Evolutionary conservation across 2,888 invertebrate species (phyloP), one percentile per base, ranked within the genome.

Genomic region (Gonocerus acuteangulatus): DNA sequence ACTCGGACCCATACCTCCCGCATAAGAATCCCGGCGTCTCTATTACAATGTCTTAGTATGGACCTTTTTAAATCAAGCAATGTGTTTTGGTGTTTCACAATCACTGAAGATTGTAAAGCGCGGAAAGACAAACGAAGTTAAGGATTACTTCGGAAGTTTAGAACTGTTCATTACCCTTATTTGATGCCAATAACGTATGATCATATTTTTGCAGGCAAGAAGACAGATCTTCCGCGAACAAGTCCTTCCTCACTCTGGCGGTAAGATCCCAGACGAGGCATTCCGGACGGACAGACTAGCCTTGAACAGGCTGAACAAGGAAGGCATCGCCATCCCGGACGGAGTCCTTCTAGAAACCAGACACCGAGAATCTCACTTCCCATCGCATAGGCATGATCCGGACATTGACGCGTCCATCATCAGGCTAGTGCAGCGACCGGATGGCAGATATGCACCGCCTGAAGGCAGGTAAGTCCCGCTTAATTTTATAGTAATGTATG

Each of bases 201-300:
- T 27, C 4, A 27, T 27, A 27, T 6, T 9, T 27, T 72, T 72
- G 4, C 69, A 76, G 77, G 73, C 78, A 74, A 83, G 82, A 71
- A 75, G 82, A 32, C 82, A 83, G 73, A 77, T 83, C 66, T 83
- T 79, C 72, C 77, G 83, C 16, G 83, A 83, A 68, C 79, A 82
- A 70, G 77, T 83, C 16, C 69, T 81, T 48, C 83, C 83, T 7
- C 78, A 78, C 67, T 74, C 77, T 34, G 83, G 83, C 36, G 83
- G 83, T 1, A 81, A 81, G 71, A 82, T 83, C 66, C 83, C 83
- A 0, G 82, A 82, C 62, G 79, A 80, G 44, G 82, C 83, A 6
- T 83, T 83, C 67, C 75, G 77, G 65, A 76, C 79, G 0, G 81
- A 82, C 71, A 77, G 83, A 11, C 71, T 83, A 48, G 77, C 78